These are phyloP conservation scores for Fissipunctia ypsillon DNA, from an alignment of 2,888 invertebrate genomes.

Conservation along the genomic window DNA sequence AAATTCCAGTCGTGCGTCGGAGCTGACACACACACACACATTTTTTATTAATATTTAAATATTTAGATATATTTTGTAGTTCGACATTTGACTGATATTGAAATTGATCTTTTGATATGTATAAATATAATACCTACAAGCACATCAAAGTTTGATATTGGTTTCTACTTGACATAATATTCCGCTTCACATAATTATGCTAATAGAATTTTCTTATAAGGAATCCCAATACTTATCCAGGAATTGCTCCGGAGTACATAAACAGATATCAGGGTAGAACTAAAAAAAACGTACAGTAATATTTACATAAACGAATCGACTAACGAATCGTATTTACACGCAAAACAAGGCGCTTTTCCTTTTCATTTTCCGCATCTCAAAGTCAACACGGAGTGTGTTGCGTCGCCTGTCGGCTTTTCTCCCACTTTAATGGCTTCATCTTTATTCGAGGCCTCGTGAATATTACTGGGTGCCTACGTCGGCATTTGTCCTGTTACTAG, in stretches of 20 bases:
- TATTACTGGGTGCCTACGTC: constrained; percentile 68
- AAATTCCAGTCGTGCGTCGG: no score
- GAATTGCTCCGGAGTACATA: constrained; percentile 41
- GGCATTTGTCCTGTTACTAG: constrained; percentile 62
- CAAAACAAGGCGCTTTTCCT: constrained; percentile 75
- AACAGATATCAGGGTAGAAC: constrained; percentile 56
- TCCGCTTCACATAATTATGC: constrained; percentile 6
- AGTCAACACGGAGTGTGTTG: constrained; percentile 73
- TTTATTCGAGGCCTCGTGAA: constrained; percentile 75
- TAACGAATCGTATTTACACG: constrained; percentile 76
- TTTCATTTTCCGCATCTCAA: constrained; percentile 77
- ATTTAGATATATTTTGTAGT: neutral
- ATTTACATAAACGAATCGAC: constrained; percentile 77
- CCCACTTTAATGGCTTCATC: constrained; percentile 75
- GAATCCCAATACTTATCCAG: constrained; percentile 33
- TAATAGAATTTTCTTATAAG: constrained; percentile 22
- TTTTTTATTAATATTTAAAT: neutral
- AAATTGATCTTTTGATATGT: neutral
- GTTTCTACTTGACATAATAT: constrained; percentile 16
- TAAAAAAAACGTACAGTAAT: constrained; percentile 69
- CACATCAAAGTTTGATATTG: constrained; percentile 27
- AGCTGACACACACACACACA: no score
- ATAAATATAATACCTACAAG: neutral
- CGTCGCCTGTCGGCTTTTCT: constrained; percentile 72
- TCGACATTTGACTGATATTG: neutral